These are phyloP conservation scores for Ips typographus DNA, from an alignment of 1,140 invertebrate genomes.

Conservation along the genomic window DNA sequence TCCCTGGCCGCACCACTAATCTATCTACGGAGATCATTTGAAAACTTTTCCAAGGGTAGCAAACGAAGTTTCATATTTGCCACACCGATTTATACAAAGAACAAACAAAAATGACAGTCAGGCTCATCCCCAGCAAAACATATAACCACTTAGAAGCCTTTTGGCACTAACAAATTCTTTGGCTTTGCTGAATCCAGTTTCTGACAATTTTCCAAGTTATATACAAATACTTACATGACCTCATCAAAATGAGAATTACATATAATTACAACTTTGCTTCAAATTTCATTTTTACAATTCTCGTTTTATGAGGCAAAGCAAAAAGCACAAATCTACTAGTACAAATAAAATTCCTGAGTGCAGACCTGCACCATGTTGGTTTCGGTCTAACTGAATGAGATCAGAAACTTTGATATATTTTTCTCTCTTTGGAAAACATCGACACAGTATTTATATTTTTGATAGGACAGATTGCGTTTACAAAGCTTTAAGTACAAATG, in stretches of 20 bases:
- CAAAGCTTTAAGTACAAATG: too few species aligned
- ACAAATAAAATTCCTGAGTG: conserved; percentile 50
- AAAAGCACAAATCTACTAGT: conserved; percentile 27
- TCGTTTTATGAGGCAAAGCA: conserved; percentile 14
- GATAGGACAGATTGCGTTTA: conserved; percentile 4
- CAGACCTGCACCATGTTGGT: conserved; percentile 31
- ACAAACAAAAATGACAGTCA: conserved; percentile 42
- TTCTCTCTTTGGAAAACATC: conserved; percentile 50
- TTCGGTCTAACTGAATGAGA: conserved; percentile 47
- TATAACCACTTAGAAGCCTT: conserved; percentile 14
- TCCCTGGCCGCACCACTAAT: conserved; percentile 48
- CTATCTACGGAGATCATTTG: conserved; percentile 53
- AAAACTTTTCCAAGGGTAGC: conserved; percentile 47
- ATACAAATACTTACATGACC: conserved; percentile 34
- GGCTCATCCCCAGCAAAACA: conserved; percentile 49
- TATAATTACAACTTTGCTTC: conserved; percentile 1
- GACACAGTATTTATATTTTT: conserved; percentile 30
- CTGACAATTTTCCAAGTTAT: conserved; percentile 33
- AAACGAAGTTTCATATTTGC: conserved; percentile 28
- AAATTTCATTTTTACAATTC: conserved; percentile 13
- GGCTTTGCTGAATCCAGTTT: conserved; percentile 49
- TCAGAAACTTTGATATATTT: conserved; percentile 50
- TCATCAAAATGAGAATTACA: conserved; percentile 23
- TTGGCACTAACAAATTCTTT: conserved; percentile 47
- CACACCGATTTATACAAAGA: conserved; percentile 35